Evolutionary conservation across 1,140 invertebrate genomes (phyloP), one percentile per base, ranked within the genome.

Genomic region (Diachasmimorpha longicaudata): DNA sequence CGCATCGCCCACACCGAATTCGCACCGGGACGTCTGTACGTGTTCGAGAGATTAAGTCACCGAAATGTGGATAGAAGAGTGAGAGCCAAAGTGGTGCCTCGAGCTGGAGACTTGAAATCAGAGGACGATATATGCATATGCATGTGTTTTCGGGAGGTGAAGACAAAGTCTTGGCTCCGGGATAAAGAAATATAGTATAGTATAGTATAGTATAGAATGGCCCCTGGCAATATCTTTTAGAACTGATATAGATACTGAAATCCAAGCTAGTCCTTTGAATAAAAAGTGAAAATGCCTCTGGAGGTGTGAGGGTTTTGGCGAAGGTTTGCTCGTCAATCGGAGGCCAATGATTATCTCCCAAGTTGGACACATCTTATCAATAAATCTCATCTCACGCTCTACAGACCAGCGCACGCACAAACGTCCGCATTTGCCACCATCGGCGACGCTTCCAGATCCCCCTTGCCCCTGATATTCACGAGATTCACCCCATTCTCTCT

Each of bases 1-100:
- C 80, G 83, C 81, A 81, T 81, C 84, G 84, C 84, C 85, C 84
- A 87, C 86, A 83, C 82, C 79, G 78, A 84, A 86, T 81, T 83
- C 81, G 81, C 78, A 81, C 79, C 79, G 74, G 74, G 76, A 79
- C 74, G 79, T 70, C 70, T 44, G 71, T 76, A 74, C 72, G 63
- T 79, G 71, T 75, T 66, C 48, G 46, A 72, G 46, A 75, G 66
- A 71, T 79, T 79, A 75, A 77, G 70, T 77, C 75, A 77, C 74
- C 37, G 25, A 66, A 36, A 68, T 39, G 66, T 68, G 66, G 39
- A 68, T 36, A 39, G 66, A 36, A 31, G n/a, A 19, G 52, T 58
- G 58, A 23, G 76, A 75, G 73, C 80, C 79, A 79, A 81, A 80
- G 79, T 81, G 80, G 79, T 81, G 80, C 81, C 81, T 81, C 75